These are phyloP conservation scores for Geotrypetes seraphini DNA, from an alignment of 2,797 vertebrate species.

Conservation along the genomic window DNA sequence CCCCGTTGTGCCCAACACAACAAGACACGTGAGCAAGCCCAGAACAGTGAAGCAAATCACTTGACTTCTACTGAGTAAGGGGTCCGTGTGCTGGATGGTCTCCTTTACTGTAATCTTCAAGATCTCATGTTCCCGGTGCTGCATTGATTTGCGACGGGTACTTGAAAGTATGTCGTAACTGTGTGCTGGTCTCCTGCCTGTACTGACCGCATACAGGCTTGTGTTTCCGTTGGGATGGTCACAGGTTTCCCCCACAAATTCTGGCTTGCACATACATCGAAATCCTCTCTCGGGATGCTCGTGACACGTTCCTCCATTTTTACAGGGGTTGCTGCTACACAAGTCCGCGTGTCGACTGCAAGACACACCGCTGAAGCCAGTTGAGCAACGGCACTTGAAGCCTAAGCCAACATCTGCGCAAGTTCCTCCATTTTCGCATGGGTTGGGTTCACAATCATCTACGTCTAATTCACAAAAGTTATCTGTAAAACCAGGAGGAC, in stretches of 20 bases:
- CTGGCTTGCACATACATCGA: conserved; percentile 65
- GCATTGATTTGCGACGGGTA: conserved; percentile 63
- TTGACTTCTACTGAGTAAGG: conserved; percentile 75
- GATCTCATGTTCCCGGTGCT: conserved; percentile 61
- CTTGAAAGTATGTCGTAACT: conserved; percentile 60
- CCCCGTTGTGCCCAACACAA: conserved; percentile 77
- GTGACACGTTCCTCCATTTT: conserved; percentile 69
- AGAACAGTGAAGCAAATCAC: conserved; percentile 84
- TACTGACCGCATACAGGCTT: conserved; percentile 21
- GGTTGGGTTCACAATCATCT: conserved; percentile 71
- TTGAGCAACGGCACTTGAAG: conserved; percentile 69
- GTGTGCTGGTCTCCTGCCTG: conserved; percentile 29
- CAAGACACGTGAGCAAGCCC: conserved; percentile 81
- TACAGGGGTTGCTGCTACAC: conserved; percentile 62
- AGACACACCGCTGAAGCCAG: conserved; percentile 60
- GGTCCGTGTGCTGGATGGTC: conserved; percentile 54
- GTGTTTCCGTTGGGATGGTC: conserved; percentile 26
- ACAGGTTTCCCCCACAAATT: conserved; percentile 66
- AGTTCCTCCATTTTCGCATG: conserved; percentile 74
- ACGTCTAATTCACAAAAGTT: conserved; percentile 70
- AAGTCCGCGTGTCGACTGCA: conserved; percentile 58
- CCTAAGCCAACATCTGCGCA: conserved; percentile 62
- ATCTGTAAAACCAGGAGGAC: conserved; percentile 74
- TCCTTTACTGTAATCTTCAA: conserved; percentile 84
- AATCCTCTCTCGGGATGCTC: conserved; percentile 55